These are phyloP conservation scores for Sesamia nonagrioides DNA, from an alignment of 1,140 invertebrate species.

Conservation along the genomic window DNA sequence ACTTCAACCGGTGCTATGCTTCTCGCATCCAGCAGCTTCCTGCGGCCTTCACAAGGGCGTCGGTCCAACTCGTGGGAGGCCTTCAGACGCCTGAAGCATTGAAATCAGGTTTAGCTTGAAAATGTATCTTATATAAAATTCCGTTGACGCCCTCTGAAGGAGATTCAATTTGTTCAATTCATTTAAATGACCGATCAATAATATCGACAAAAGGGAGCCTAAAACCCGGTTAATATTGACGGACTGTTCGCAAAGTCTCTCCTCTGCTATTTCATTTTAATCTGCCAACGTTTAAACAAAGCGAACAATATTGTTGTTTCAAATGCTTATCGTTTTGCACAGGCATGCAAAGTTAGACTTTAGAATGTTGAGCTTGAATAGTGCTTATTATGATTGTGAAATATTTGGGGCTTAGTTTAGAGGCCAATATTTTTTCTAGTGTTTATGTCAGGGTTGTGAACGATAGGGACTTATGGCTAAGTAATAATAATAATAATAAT, in stretches of 20 bases:
- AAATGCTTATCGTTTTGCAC: constrained; percentile 3
- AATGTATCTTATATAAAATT: too few species aligned
- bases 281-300: constrained; percentile 21
- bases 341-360: constrained; percentile 21
- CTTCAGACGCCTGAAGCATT: too few species aligned
- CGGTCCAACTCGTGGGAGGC: too few species aligned
- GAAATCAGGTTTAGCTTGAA: too few species aligned
- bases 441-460: not conserved
- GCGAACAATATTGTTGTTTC: constrained; percentile 27
- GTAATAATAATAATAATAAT: too few species aligned
- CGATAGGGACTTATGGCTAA: too few species aligned
- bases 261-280: constrained; percentile 23
- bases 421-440: not conserved
- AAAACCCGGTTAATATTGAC: constrained; percentile 13
- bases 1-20: too few species aligned
- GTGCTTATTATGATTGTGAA: constrained; percentile 20
- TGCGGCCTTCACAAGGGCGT: too few species aligned
- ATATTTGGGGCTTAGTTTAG: not conserved
- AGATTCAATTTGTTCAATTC: too few species aligned
- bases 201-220: constrained; percentile 1
- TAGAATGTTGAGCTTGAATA: constrained; percentile 13
- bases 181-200: too few species aligned
- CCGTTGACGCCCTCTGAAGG: too few species aligned
- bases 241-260: constrained; percentile 20
- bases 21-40: too few species aligned